Evolutionary conservation across 2,888 invertebrate species (phyloP).

Genomic region (Psylliodes chrysocephalus): DNA sequence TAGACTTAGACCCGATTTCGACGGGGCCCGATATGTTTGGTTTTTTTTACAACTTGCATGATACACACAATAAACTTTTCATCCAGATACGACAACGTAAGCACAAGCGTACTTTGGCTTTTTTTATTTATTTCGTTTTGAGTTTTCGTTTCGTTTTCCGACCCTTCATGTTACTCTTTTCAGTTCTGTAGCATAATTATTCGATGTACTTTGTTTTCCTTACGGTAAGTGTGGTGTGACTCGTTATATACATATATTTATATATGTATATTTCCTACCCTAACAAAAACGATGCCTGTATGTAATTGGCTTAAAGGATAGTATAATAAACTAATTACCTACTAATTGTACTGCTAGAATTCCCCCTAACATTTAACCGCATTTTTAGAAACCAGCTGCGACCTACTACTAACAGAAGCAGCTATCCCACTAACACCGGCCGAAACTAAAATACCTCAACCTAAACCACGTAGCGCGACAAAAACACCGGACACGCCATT

Average conservation of each 20-base stretch:
- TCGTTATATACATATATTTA: slow-evolving; percentile 28
- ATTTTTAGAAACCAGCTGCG: slow-evolving; percentile 63
- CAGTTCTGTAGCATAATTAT: slow-evolving; percentile 47
- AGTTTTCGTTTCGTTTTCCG: slow-evolving; percentile 41
- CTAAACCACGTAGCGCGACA: slow-evolving; percentile 63
- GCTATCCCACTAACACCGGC: slow-evolving; percentile 57
- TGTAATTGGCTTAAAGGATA: slow-evolving; percentile 43
- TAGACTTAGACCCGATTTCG: slow-evolving; percentile 48
- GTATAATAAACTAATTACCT: slow-evolving; percentile 33
- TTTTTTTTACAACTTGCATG: slow-evolving; percentile 55
- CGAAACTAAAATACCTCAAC: slow-evolving; percentile 64
- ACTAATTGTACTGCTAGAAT: slow-evolving; percentile 59
- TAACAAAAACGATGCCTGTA: slow-evolving; percentile 50
- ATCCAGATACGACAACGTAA: slow-evolving; percentile 35
- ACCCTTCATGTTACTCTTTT: slow-evolving; percentile 36
- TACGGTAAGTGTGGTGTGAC: slow-evolving; percentile 48
- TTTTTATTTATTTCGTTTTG: slow-evolving; percentile 42
- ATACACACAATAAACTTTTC: slow-evolving; percentile 28
- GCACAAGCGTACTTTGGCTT: slow-evolving; percentile 60
- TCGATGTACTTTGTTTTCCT: slow-evolving; percentile 37
- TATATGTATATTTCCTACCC: slow-evolving; percentile 23
- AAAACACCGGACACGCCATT: slow-evolving; percentile 52
- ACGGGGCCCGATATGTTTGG: slow-evolving; percentile 64
- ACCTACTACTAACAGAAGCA: slow-evolving; percentile 59
- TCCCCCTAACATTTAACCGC: slow-evolving; percentile 62